Conservation (phyloP, 2,113 vertebrate genomes). For the Urocitellus parryii region DNA sequence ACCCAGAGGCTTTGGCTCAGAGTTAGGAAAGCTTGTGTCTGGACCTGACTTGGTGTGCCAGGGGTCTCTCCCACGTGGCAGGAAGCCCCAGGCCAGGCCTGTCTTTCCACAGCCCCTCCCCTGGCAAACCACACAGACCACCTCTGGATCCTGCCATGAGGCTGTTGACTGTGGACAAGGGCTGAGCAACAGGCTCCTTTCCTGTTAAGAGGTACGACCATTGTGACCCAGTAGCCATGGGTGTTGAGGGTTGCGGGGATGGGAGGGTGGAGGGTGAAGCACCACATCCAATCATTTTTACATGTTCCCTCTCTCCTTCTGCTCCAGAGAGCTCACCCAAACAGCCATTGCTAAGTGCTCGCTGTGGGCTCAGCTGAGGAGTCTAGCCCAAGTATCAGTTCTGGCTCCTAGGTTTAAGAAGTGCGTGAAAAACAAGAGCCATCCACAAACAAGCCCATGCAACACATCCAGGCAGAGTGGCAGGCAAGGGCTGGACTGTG, state of each 20-base stretch:
- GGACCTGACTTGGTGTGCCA: neutral
- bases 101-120: neutral
- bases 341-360: neutral
- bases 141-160: neutral
- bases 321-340: neutral
- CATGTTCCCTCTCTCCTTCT: neutral
- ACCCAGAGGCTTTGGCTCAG: neutral
- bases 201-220: neutral
- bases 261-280: neutral
- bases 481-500: neutral
- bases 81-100: neutral
- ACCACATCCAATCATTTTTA: neutral
- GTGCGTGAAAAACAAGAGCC: slow-evolving; percentile 14
- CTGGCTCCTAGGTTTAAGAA: neutral
- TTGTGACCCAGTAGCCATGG: neutral
- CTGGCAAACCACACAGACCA: neutral
- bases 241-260: neutral
- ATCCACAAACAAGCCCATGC: neutral
- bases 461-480: neutral
- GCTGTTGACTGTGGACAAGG: neutral
- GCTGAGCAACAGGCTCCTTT: neutral
- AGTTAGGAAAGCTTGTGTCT: neutral
- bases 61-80: neutral
- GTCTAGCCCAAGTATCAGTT: neutral
- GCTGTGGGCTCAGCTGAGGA: neutral